Evolutionary conservation across 37 sponge, comb jelly and placozoan genomes (phyloP).

Genomic region (Tethya wilhelma): DNA sequence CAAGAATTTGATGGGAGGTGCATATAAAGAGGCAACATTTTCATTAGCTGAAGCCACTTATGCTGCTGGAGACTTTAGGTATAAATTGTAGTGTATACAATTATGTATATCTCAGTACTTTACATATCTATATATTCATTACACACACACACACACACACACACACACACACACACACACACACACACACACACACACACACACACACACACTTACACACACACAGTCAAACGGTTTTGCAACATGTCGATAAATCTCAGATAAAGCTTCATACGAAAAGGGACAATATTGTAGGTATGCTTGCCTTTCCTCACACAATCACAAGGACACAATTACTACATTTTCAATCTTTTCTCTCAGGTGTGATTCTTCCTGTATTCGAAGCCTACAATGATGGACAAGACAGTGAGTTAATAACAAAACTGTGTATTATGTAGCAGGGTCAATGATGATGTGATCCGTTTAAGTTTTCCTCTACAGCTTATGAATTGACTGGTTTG

Average conservation of each 20-base stretch:
- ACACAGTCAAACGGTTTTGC: background rate
- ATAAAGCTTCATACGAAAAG: slow-evolving; percentile 81
- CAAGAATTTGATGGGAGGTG: slow-evolving; percentile 90
- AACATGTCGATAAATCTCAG: slow-evolving; percentile 94
- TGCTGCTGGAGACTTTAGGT: slow-evolving; percentile 98
- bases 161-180: slow-evolving; percentile 33
- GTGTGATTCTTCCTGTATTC: slow-evolving; percentile 88
- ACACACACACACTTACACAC: slow-evolving; percentile 39
- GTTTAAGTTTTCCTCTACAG: slow-evolving; percentile 37
- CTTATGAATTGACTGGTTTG: slow-evolving; percentile 87
- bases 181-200: slow-evolving; percentile 34
- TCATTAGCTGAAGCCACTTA: slow-evolving; percentile 95
- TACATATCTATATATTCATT: too few species aligned
- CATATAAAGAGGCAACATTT: slow-evolving; percentile 93
- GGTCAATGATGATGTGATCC: background rate
- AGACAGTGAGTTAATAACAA: slow-evolving; percentile 60
- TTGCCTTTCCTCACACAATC: too few species aligned
- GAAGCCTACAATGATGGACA: slow-evolving; percentile 86
- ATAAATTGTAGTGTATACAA: background rate
- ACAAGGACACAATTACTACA: too few species aligned
- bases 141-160: slow-evolving; percentile 15
- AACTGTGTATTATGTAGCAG: background rate
- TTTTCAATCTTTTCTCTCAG: too few species aligned
- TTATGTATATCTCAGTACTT: too few species aligned
- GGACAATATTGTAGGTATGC: slow-evolving; percentile 97